phyloP scores from a whole-genome alignment of 2,888 invertebrate species.

The Hemaris fuciformis region DNA sequence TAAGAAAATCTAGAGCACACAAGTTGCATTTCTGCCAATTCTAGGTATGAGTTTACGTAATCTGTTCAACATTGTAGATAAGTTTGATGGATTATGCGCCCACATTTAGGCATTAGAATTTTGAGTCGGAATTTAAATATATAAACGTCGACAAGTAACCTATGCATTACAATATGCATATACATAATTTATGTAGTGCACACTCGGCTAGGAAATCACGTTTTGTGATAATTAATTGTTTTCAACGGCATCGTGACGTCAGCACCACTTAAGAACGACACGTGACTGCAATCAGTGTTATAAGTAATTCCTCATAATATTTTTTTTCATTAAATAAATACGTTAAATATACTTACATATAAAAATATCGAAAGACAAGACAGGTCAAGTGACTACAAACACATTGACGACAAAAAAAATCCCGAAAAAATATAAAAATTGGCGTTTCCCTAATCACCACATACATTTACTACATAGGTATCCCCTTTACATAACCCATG shows the following conservation, averaged over 20 bases:
- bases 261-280: background rate
- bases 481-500: too few species aligned
- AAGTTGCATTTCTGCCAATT: too few species aligned
- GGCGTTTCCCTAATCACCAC: too few species aligned
- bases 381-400: too few species aligned
- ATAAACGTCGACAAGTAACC: background rate
- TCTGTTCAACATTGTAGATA: background rate
- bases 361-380: too few species aligned
- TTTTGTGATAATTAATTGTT: conserved; percentile 5
- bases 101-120: background rate
- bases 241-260: background rate
- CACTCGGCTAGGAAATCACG: conserved; percentile 19
- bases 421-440: too few species aligned
- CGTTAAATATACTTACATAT: too few species aligned
- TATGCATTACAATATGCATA: background rate
- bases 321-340: background rate
- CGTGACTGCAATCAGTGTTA: background rate
- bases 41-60: too few species aligned
- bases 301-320: background rate
- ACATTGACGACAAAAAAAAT: too few species aligned
- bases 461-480: too few species aligned
- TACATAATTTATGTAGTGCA: background rate
- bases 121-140: background rate
- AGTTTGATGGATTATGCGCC: background rate
- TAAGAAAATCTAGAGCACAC: too few species aligned